A percentile compares a stretch with the other conserved stretches of the same genome.
Evolutionary conservation across 1,140 invertebrate species (phyloP).

Genomic region (Amphibalanus amphitrite): DNA sequence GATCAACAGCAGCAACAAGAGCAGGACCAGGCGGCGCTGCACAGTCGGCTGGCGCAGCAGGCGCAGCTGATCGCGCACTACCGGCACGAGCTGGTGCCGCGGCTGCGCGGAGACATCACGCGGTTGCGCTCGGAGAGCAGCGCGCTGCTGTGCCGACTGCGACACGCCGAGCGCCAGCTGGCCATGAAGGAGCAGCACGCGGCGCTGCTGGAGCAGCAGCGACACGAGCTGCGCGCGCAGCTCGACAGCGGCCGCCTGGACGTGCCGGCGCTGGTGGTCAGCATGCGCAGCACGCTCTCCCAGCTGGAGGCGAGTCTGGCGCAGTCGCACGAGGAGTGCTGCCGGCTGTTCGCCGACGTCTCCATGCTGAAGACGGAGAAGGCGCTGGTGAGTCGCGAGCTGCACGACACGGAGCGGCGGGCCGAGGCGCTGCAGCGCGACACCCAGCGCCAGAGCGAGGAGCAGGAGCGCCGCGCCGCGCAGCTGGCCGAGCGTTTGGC

Average conservation of each 20-base stretch:
- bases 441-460: not conserved
- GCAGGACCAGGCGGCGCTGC: slow-evolving; percentile 14
- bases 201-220: not conserved
- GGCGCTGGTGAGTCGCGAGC: not conserved
- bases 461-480: not conserved
- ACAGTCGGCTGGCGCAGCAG: slow-evolving; percentile 3
- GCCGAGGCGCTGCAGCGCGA: not conserved
- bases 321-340: not conserved
- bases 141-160: not conserved
- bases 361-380: not conserved
- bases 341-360: not conserved
- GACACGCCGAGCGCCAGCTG: not conserved
- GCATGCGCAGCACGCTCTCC: not conserved
- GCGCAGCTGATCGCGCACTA: slow-evolving; percentile 1
- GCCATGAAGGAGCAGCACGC: not conserved
- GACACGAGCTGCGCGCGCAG: not conserved
- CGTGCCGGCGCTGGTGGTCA: not conserved
- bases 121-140: not conserved
- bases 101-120: not conserved
- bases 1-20: not conserved
- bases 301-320: not conserved
- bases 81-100: slow-evolving; percentile 3
- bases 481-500: not conserved
- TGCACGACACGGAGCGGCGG: not conserved
- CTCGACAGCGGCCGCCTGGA: not conserved